These are phyloP conservation scores for Diachasma alloeum DNA, from an alignment of 1,140 invertebrate species.

Conservation along the genomic window DNA sequence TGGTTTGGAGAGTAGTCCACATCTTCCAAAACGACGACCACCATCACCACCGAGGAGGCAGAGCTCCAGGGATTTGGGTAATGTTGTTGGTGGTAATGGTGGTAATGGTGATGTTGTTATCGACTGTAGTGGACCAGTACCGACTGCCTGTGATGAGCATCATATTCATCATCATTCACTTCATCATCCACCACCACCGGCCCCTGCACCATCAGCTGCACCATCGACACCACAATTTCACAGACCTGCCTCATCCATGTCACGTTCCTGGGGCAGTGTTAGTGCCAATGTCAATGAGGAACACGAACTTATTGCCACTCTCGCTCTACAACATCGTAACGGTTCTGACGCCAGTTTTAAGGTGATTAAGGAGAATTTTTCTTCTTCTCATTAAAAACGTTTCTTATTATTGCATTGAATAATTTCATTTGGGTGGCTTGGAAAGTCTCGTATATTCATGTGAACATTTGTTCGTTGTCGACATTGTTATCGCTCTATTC, in stretches of 20 bases:
- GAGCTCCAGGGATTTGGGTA: conserved; percentile 61
- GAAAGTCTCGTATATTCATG: neutral
- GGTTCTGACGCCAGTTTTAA: conserved; percentile 88
- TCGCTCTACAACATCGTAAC: conserved; percentile 76
- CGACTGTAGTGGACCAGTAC: conserved; percentile 64
- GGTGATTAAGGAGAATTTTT: conserved; percentile 60
- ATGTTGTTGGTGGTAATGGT: conserved; percentile 43
- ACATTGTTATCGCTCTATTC: neutral
- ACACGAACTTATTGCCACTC: conserved; percentile 70
- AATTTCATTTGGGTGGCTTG: neutral
- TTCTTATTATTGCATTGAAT: neutral
- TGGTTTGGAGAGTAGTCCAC: conserved; percentile 60
- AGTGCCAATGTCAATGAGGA: conserved; percentile 65
- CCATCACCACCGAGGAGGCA: conserved; percentile 87
- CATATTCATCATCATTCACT: conserved; percentile 51
- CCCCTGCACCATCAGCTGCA: conserved; percentile 66
- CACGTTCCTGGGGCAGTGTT: conserved; percentile 67
- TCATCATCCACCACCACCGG: conserved; percentile 62
- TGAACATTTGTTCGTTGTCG: neutral
- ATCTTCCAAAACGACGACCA: conserved; percentile 67
- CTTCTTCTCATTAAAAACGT: conserved; percentile 1
- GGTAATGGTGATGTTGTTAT: conserved; percentile 58
- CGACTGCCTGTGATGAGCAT: conserved; percentile 59
- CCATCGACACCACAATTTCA: conserved; percentile 59
- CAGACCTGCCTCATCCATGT: conserved; percentile 65